Percentiles rank a stretch among this genome's conserved stretches.
Evolutionary conservation across 1,140 invertebrate genomes (phyloP).

Genomic region (Diprion similis): DNA sequence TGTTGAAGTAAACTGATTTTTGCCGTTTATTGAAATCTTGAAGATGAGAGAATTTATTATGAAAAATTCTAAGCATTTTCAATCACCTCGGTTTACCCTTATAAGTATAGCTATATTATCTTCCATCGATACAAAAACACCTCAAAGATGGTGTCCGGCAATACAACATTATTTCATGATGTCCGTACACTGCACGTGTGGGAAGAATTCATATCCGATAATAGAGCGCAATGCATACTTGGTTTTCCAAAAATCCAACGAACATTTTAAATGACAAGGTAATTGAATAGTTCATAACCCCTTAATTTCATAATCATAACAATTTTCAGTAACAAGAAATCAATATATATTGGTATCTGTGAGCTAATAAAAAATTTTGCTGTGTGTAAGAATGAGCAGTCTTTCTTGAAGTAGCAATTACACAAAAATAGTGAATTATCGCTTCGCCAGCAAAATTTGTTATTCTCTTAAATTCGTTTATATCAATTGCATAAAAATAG

Average conservation of each 20-base stretch:
- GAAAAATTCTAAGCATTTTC: slow-evolving; percentile 33
- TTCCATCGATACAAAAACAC: background rate
- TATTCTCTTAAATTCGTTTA: background rate
- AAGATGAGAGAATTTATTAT: slow-evolving; percentile 39
- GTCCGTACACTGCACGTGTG: background rate
- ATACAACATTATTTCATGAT: background rate
- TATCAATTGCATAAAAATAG: slow-evolving; percentile 1
- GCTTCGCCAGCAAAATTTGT: background rate
- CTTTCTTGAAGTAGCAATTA: background rate
- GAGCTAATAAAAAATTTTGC: too few relatives aligned
- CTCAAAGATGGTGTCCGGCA: background rate
- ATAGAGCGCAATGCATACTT: background rate
- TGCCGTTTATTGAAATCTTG: slow-evolving; percentile 46
- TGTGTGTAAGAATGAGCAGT: too few relatives aligned
- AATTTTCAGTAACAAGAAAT: background rate
- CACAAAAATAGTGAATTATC: background rate
- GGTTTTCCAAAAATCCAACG: background rate
- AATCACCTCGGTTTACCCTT: background rate
- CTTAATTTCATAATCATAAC: background rate
- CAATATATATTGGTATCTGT: background rate
- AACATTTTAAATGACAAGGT: background rate
- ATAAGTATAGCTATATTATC: background rate
- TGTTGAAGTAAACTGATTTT: slow-evolving; percentile 49
- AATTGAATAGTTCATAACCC: background rate
- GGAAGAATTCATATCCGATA: background rate